Evolutionary conservation across 2,797 vertebrate species (phyloP).

Genomic region (Cossypha dichroa): DNA sequence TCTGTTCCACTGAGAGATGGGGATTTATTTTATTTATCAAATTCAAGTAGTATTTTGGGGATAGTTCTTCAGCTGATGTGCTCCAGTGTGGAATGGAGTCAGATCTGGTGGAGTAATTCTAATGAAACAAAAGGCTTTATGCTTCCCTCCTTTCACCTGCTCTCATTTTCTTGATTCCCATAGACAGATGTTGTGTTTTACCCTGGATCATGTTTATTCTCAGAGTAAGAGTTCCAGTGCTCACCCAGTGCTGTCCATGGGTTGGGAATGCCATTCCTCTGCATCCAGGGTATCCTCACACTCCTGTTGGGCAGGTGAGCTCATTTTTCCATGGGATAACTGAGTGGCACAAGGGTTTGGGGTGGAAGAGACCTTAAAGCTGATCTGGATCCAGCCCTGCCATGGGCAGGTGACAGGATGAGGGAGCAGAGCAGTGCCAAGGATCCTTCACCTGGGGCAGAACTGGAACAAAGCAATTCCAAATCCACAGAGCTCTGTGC

Average conservation of each 20-base stretch:
- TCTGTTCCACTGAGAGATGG: neutral
- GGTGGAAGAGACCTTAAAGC: neutral
- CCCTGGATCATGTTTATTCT: neutral
- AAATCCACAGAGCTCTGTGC: neutral
- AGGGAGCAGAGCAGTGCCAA: neutral
- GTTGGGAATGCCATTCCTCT: fast-evolving
- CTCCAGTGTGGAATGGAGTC: fast-evolving
- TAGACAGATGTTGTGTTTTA: fast-evolving
- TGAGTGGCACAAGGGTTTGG: fast-evolving
- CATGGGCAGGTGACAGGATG: neutral
- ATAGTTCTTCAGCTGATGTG: neutral
- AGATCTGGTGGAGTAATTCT: neutral
- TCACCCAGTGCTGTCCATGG: fast-evolving
- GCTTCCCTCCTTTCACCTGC: neutral
- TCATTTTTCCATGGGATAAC: fast-evolving
- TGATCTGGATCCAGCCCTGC: neutral
- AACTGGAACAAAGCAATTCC: neutral
- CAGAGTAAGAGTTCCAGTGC: neutral
- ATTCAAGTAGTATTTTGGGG: neutral
- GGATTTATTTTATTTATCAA: neutral
- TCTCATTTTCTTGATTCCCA: neutral
- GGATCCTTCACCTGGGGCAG: neutral
- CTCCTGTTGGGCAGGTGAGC: neutral
- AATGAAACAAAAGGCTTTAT: neutral
- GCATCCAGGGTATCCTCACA: fast-evolving